Conservation (phyloP, 2,797 vertebrate genomes). For the Danio tinwini region DNA sequence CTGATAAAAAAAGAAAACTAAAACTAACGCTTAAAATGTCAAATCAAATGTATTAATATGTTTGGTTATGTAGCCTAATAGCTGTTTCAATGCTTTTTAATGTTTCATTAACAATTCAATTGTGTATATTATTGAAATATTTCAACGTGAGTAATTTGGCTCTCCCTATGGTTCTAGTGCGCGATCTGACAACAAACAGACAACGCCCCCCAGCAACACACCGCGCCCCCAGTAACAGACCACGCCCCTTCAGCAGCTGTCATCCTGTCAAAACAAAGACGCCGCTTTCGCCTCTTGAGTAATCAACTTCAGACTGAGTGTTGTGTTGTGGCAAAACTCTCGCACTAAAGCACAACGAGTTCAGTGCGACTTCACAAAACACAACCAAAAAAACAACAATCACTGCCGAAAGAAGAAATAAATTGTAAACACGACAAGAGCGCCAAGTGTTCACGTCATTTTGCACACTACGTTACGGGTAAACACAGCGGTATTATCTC, state of each 20-base stretch:
- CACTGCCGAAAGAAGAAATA: constrained; percentile 61
- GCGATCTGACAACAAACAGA: not conserved
- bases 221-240: constrained; percentile 67
- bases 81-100: too few relatives aligned
- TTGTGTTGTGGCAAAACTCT: constrained; percentile 27
- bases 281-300: constrained; percentile 66
- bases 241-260: constrained; percentile 87
- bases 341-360: constrained; percentile 29
- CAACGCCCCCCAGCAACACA: constrained; percentile 48
- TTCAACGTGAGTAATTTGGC: not conserved
- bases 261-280: constrained; percentile 92
- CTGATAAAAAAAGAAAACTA: not conserved
- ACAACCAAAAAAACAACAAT: constrained; percentile 23
- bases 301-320: constrained; percentile 36
- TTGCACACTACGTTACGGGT: constrained; percentile 1
- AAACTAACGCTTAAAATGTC: not conserved
- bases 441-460: constrained; percentile 74
- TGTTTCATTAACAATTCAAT: not conserved
- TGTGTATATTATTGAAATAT: not conserved
- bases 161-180: not conserved
- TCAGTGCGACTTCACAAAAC: constrained; percentile 6
- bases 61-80: too few relatives aligned
- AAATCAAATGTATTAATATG: not conserved
- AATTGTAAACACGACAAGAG: constrained; percentile 63
- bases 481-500: constrained; percentile 23